Base-by-base conservation (phyloP, 2,888 invertebrate species). In the Oxyteleia sp. region DNA sequence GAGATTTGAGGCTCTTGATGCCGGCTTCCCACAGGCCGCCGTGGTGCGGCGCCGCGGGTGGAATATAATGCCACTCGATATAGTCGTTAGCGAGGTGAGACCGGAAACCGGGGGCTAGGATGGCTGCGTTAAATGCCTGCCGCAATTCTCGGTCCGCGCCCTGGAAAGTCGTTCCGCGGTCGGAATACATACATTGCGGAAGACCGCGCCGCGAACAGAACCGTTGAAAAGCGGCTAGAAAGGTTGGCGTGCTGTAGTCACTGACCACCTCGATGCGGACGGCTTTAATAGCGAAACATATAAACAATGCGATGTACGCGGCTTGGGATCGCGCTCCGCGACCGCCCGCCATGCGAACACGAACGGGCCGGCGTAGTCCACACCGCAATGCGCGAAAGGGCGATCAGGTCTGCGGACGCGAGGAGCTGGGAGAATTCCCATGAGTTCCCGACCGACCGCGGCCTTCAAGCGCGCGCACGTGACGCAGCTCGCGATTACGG, bases 131-230 rank as follows among this genome's bases (percentile, higher is more conserved):
- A 23, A 23, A 23, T 4, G 29, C 55, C 0, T 15, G 10, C 29
- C 69, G 59, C 11, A 89, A 53, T 43, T 86, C 84, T 4, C 72
- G 79, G 16, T 82, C 59, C 10, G 90, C 90, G 7, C 87, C 89
- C 0, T 85, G 55, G 53, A 91, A 91, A 41, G 86, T 90, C 5
- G 87, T 87, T 3, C 90, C 90, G 35, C 85, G 85, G 51, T 91
- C 90, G 57, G 86, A 87, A 53, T 84, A 71, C n/a, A 87, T 55
- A 5, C 74, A 51, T 0, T 16, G 15, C 5, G 84, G 82, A 1
- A 63, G 15, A 0, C 89, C 88, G 20, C 88, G 59, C n/a, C 89
- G 71, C 4, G 87, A 0, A 23, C 23, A 23, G 23, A 23, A 23
- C 3, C 23, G 23, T 4, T 23, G 23, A 23, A 23, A 23, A 2